Base-by-base conservation (phyloP, 2,888 invertebrate genomes). In the Nymphalis polychloros region DNA sequence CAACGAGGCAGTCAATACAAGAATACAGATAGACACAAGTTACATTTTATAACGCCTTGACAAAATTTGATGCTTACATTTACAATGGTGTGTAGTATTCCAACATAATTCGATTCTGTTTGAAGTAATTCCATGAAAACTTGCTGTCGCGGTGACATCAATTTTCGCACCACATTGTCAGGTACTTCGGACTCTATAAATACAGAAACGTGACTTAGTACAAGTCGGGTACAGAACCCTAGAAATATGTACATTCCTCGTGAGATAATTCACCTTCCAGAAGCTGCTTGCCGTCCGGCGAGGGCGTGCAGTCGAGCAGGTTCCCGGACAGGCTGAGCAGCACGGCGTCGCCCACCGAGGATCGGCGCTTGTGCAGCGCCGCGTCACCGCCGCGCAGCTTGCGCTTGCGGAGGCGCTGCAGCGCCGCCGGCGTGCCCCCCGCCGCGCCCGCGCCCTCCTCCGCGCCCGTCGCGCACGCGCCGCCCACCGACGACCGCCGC, bases 41-140 rank as follows among this genome's bases (percentile, higher is more conserved):
- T 17, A 8, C 1, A 17, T 8, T n/a, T 19, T 19, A 13, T 8
- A 35, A 41, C 41, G 35, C 1, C 8, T 16, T n/a, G 8, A 1
- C 6, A 10, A 41, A 19, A 49, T 49, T 1, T 35, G 0, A 41
- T 57, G 78, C 89, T 84, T 89, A 97, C 98, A 87, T 95, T 97
- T 83, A 98, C 95, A 81, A 99, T 97, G 50, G 98, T 98, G 79
- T 97, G 95, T 78, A 99, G 94, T 82, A 99, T 98, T 72, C 96
- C 96, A 70, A 99, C 98, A 88, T 99, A 99, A 94, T 99, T 99
- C 70, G 96, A 97, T 89, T 99, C 99, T 0, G 99, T 99, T 88
- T 98, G 97, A 73, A 97, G 94, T 78, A 99, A 94, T 90, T 99
- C 99, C 90, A 97, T 94, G 85, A 97, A 97, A 62, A 97, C 97